phyloP scores from a whole-genome alignment of 2,888 invertebrate genomes.

The Xestia c-nigrum region DNA sequence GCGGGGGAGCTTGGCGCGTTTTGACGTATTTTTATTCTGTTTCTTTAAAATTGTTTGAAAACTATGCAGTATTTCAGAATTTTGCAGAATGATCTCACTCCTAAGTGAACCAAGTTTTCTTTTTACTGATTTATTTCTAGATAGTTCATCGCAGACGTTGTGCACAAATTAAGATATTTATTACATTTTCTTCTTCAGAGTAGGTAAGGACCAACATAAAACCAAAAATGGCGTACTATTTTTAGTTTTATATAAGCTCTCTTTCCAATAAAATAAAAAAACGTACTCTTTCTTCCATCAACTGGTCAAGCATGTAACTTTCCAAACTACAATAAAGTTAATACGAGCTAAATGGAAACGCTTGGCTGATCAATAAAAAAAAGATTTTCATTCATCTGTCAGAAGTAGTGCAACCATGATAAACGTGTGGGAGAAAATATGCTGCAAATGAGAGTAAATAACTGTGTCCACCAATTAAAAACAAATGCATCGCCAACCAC shows the following conservation, averaged over 20 bases:
- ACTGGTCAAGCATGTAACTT: slow-evolving; percentile 39
- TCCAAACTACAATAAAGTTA: slow-evolving; percentile 35
- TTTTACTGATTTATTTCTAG: not conserved
- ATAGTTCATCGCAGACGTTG: not conserved
- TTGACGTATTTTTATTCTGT: slow-evolving; percentile 8
- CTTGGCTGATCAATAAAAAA: slow-evolving; percentile 31
- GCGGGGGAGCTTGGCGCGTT: not conserved
- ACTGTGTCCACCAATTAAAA: slow-evolving; percentile 75
- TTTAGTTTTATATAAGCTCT: no score
- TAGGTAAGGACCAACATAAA: not conserved
- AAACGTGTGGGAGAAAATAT: slow-evolving; percentile 43
- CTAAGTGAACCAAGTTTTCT: not conserved
- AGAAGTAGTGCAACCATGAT: slow-evolving; percentile 26
- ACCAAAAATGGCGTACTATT: not conserved
- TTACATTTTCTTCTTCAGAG: slow-evolving; percentile 2
- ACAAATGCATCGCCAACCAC: slow-evolving; percentile 68
- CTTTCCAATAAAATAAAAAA: slow-evolving; percentile 17
- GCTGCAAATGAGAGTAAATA: slow-evolving; percentile 63
- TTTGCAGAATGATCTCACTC: slow-evolving; percentile 3
- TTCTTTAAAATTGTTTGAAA: slow-evolving; percentile 17
- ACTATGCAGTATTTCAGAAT: not conserved
- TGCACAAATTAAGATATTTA: not conserved
- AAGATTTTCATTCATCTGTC: slow-evolving; percentile 19
- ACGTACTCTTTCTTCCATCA: slow-evolving; percentile 19
- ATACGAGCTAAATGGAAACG: slow-evolving; percentile 13